Conservation (phyloP, 2,113 vertebrate species). For the Ochotona curzoniae region DNA sequence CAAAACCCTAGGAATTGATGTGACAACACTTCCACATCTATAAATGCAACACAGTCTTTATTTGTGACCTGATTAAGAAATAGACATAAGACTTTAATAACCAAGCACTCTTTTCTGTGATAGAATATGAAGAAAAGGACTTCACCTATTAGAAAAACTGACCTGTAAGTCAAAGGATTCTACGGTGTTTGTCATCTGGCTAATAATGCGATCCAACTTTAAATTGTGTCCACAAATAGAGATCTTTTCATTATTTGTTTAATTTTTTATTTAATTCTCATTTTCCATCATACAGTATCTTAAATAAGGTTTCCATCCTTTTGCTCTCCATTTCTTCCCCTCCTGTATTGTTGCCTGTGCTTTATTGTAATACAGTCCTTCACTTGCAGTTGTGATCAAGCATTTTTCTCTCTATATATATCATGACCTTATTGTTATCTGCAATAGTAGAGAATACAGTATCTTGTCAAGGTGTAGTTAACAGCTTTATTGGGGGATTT, state of each 20-base stretch:
- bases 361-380: no score
- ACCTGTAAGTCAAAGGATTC: constrained; percentile 75
- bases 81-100: constrained; percentile 12
- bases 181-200: constrained; percentile 77
- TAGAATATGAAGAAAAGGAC: neutral
- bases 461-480: no score
- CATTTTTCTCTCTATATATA: no score
- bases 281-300: no score
- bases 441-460: no score
- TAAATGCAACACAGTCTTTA: neutral
- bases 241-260: constrained; percentile 46
- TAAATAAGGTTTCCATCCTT: no score
- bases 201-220: constrained; percentile 69
- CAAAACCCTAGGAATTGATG: constrained; percentile 19
- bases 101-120: constrained; percentile 29
- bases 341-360: no score
- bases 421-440: no score
- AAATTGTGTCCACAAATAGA: constrained; percentile 68
- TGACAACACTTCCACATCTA: neutral
- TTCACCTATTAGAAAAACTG: constrained; percentile 63
- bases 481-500: no score
- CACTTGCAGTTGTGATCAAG: no score
- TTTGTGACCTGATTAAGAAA: constrained; percentile 18
- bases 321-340: no score
- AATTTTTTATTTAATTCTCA: no score